Conservation (phyloP, 2,113 vertebrate species). For the Serranochromis macrocephalus region DNA sequence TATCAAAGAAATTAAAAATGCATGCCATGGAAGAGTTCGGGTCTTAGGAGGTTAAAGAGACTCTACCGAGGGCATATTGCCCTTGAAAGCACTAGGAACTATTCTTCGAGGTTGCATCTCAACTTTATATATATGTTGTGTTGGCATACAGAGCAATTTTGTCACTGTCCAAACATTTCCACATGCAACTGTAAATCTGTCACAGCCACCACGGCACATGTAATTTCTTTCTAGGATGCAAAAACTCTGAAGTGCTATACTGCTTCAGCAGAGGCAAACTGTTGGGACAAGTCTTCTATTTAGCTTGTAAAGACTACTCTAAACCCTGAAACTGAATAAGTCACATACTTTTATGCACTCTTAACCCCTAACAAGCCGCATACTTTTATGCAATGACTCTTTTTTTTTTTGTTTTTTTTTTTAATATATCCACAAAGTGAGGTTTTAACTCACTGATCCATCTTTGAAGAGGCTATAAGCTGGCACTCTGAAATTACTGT, state of each 20-base stretch:
- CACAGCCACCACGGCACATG: background rate
- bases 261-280: background rate
- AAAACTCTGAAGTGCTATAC: background rate
- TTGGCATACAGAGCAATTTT: background rate
- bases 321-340: background rate
- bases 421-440: background rate
- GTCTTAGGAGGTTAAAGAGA: background rate
- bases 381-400: background rate
- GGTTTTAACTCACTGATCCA: slow-evolving; percentile 1
- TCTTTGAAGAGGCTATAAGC: background rate
- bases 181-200: background rate
- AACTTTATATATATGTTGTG: background rate
- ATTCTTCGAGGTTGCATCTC: background rate
- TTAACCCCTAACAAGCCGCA: background rate
- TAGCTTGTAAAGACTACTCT: background rate
- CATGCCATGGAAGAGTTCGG: background rate
- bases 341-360: background rate
- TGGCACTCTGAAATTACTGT: background rate
- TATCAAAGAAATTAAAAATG: background rate
- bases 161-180: background rate
- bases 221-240: background rate
- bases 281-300: background rate
- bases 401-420: background rate
- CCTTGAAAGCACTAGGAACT: background rate
- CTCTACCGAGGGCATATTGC: background rate